A percentile compares a stretch with the other conserved stretches of the same genome.
Conservation (phyloP, 2,113 vertebrate species). For the Labeo catla region DNA sequence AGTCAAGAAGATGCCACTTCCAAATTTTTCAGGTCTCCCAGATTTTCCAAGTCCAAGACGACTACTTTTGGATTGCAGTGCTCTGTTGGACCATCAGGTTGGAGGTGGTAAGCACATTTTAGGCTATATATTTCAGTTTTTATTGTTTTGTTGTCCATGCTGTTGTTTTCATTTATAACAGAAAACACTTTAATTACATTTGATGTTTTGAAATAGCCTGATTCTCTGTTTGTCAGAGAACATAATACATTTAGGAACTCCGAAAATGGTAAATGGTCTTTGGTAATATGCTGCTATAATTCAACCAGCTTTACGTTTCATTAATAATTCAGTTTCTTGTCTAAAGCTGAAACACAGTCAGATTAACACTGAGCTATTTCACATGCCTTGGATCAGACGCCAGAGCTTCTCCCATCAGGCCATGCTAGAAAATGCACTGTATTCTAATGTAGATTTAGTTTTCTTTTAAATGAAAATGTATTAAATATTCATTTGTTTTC, state of each 20-base stretch:
- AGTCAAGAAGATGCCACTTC: slow-evolving; percentile 38
- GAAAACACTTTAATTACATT: not conserved
- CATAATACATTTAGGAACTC: not conserved
- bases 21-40: slow-evolving; percentile 31
- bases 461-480: not conserved
- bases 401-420: not conserved
- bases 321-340: not conserved
- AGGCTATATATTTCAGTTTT: not conserved
- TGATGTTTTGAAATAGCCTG: not conserved
- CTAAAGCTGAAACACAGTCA: slow-evolving; percentile 21
- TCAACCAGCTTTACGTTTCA: not conserved
- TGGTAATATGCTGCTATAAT: not conserved
- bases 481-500: too few species aligned
- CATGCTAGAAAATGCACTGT: not conserved
- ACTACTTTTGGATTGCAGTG: slow-evolving; percentile 44
- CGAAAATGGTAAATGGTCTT: not conserved
- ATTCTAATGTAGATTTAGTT: not conserved
- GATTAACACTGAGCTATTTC: slow-evolving; percentile 55
- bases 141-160: not conserved
- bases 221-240: not conserved
- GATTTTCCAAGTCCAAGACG: slow-evolving; percentile 38
- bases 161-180: not conserved
- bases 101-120: slow-evolving; percentile 9
- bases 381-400: slow-evolving; percentile 49
- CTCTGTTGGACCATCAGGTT: slow-evolving; percentile 39